phyloP scores from a whole-genome alignment of 1,140 invertebrate species.

The Planococcus citri region DNA sequence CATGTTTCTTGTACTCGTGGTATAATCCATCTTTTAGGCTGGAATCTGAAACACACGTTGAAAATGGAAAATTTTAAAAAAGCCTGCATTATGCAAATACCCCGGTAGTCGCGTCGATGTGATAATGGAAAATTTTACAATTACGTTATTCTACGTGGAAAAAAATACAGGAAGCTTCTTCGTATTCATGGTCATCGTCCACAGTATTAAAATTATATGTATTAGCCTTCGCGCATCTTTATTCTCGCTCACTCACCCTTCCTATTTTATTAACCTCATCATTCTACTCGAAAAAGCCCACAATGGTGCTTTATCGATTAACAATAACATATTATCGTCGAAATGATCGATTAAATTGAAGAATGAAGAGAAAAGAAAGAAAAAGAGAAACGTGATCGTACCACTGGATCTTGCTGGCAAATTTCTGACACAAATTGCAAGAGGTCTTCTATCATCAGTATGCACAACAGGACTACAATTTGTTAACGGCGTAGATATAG shows the following conservation, averaged over 20 bases:
- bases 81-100: no score
- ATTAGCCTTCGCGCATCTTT: no score
- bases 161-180: neutral
- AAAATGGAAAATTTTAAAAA: no score
- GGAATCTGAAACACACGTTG: conserved; percentile 58
- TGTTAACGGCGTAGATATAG: conserved; percentile 31
- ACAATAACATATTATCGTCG: no score
- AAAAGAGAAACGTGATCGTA: conserved; percentile 27
- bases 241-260: no score
- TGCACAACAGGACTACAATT: conserved; percentile 36
- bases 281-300: no score
- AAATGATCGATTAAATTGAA: no score
- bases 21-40: conserved; percentile 93
- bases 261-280: no score
- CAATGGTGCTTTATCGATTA: no score
- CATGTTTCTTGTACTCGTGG: conserved; percentile 97
- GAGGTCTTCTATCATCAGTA: conserved; percentile 57
- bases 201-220: no score
- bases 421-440: conserved; percentile 85
- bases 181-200: neutral
- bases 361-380: no score
- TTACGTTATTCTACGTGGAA: neutral
- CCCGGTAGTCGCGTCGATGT: conserved; percentile 66
- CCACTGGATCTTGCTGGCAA: conserved; percentile 70
- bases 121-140: conserved; percentile 59